A percentile compares a stretch with the other conserved stretches of the same genome.
Evolutionary conservation across 2,888 invertebrate genomes (phyloP).

Genomic region (Beris chalybata): DNA sequence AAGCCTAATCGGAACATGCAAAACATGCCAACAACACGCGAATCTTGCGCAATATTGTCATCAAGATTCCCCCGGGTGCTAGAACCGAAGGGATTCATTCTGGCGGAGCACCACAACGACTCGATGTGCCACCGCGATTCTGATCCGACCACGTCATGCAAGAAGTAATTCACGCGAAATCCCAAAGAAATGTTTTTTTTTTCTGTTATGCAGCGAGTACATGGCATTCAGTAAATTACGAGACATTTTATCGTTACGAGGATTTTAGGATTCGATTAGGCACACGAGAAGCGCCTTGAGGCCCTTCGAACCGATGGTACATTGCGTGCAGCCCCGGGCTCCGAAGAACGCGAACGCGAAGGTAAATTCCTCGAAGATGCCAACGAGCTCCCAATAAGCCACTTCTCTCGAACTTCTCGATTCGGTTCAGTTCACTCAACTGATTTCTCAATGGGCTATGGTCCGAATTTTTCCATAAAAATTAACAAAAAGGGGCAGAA

Average conservation of each 20-base stretch:
- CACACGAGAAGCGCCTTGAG: conserved; percentile 20
- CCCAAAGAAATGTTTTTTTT: conserved; percentile 26
- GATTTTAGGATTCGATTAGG: conserved; percentile 34
- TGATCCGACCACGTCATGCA: conserved; percentile 31
- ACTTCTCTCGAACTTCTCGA: conserved; percentile 9
- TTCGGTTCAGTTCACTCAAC: conserved; percentile 16
- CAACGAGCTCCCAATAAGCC: conserved; percentile 10
- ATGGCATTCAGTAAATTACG: conserved; percentile 29
- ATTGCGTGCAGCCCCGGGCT: conserved; percentile 22
- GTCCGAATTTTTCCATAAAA: not conserved
- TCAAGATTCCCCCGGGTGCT: conserved; percentile 20
- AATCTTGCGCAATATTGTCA: conserved; percentile 32
- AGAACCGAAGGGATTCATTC: not conserved
- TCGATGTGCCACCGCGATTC: conserved; percentile 30
- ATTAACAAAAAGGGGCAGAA: too few species aligned
- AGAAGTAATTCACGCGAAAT: conserved; percentile 35
- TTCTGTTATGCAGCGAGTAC: conserved; percentile 16
- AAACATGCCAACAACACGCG: conserved; percentile 33
- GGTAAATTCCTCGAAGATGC: conserved; percentile 20
- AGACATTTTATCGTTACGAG: conserved; percentile 31
- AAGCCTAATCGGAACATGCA: conserved; percentile 32
- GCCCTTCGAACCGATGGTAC: conserved; percentile 1
- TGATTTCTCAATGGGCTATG: conserved; percentile 8
- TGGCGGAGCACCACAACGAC: not conserved
- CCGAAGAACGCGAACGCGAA: conserved; percentile 20